Base-by-base conservation (phyloP, 2,113 vertebrate genomes). In the Anguilla japonica region DNA sequence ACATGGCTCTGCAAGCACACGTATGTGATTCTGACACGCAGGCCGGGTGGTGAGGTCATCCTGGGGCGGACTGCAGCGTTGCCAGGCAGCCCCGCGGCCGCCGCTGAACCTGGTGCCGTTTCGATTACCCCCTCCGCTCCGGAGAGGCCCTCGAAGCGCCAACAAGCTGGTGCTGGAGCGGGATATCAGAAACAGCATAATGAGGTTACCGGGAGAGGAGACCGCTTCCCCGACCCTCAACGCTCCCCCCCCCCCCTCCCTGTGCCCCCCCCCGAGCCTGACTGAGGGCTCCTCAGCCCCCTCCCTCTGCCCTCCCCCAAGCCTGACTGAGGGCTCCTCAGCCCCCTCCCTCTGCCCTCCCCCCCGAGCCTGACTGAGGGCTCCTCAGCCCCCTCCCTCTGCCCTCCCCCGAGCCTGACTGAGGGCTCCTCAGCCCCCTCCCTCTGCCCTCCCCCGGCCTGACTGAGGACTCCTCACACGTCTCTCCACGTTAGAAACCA, bases 101-200 rank as follows among this genome's bases (percentile, higher is more conserved):
- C 84, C 88, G 90, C 89, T 88, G 89, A 89, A 88, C 82, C 81
- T 22, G 87, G 87, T 86, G 86, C 80, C 53, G 79, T 83, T 34
- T 87, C 87, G 85, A 88, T 87, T 90, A 84, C 89, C 89, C 88
- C 79, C 56, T 83, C 88, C 90, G 91, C 63, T 79, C 29, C 15
- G 13, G 40, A 79, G 22, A 79, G 56, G 67, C 79, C 81, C 63
- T 83, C 57, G 86, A 84, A 60, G 82, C 79, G 82, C 71, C 14
- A 84, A 80, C n/a, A 78, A 41, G 75, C 29, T 57, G 67, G 82
- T 60, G 71, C 20, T 46, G 1, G 2, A 83, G 22, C 2, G 41
- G 11, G 20, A 84, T 63, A 63, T 40, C 26, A 41, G 41, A 46
- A 84, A 71, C 43, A 75, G 81, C 20, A 29, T 79, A 84, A 43